Conservation (phyloP, 2,113 vertebrate genomes). For the Engystomops pustulosus region DNA sequence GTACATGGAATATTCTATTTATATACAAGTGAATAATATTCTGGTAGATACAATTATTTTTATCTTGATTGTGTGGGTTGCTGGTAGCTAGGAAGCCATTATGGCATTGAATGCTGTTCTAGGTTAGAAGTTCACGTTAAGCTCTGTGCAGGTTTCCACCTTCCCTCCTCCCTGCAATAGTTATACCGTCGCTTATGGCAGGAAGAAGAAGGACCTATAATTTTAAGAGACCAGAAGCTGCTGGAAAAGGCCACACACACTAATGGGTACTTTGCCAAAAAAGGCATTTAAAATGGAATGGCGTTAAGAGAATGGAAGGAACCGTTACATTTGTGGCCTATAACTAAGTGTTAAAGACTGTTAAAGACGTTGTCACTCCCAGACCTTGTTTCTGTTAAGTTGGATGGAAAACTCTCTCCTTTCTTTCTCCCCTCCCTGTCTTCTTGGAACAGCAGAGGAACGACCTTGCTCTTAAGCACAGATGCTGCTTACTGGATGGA, state of each 20-base stretch:
- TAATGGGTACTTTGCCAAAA: constrained; percentile 61
- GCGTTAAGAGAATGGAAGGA: constrained; percentile 61
- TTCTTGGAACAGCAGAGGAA: constrained; percentile 55
- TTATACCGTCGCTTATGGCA: constrained; percentile 59
- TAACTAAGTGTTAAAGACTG: constrained; percentile 61
- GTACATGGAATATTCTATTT: too few relatives aligned
- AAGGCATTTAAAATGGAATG: constrained; percentile 61
- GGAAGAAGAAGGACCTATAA: constrained; percentile 60
- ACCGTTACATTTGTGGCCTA: constrained; percentile 61
- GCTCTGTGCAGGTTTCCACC: constrained; percentile 54
- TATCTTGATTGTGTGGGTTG: constrained; percentile 5
- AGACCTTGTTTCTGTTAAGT: constrained; percentile 60
- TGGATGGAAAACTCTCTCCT: constrained; percentile 52
- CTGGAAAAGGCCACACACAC: constrained; percentile 60
- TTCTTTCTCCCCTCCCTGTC: constrained; percentile 41
- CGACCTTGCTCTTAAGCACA: constrained; percentile 62
- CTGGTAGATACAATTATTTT: not conserved
- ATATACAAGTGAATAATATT: too few relatives aligned
- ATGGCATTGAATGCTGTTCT: constrained; percentile 28
- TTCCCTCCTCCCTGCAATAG: constrained; percentile 52
- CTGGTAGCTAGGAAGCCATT: constrained; percentile 40
- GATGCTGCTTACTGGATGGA: constrained; percentile 46
- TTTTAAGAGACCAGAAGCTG: constrained; percentile 61
- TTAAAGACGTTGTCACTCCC: constrained; percentile 60
- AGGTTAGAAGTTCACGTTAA: constrained; percentile 60